These are phyloP conservation scores for Sebastes elongatus DNA, from an alignment of 2,797 vertebrate genomes.

Conservation along the genomic window DNA sequence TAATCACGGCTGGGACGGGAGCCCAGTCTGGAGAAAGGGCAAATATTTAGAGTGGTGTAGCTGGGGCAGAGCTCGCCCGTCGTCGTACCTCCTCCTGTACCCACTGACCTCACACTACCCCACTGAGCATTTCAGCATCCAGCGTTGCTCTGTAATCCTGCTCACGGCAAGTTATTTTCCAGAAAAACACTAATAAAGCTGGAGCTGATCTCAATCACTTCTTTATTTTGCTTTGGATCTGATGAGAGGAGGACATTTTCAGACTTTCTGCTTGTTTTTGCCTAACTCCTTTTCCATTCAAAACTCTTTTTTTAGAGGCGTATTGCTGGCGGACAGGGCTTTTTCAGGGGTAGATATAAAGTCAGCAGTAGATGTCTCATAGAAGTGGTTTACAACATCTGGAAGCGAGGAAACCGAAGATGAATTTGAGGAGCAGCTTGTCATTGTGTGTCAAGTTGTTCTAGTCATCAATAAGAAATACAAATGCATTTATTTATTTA, in stretches of 20 bases:
- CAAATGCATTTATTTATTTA: too few species aligned
- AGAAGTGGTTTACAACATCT: too few species aligned
- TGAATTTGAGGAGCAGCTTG: too few species aligned
- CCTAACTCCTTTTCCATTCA: too few species aligned
- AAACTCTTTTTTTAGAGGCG: too few species aligned
- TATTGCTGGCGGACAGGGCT: accelerated
- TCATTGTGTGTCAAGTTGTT: too few species aligned
- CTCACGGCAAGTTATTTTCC: background rate
- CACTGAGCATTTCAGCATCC: constrained; percentile 45
- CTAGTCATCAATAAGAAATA: too few species aligned
- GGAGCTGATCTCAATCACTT: background rate
- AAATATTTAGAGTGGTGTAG: constrained; percentile 16
- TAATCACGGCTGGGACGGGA: constrained; percentile 43
- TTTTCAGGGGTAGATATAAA: too few species aligned
- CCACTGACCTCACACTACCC: background rate
- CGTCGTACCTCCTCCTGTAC: background rate
- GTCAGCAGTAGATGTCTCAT: too few species aligned
- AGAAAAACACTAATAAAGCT: background rate
- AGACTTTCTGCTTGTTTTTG: background rate
- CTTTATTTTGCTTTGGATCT: background rate
- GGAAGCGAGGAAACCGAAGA: too few species aligned
- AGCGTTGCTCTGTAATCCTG: background rate
- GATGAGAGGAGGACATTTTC: background rate
- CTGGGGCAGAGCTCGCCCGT: background rate
- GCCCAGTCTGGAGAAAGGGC: constrained; percentile 33